Percentiles rank a stretch among this genome's conserved stretches.
Evolutionary conservation across 2,113 vertebrate genomes (phyloP).

Genomic region (Turnix velox): DNA sequence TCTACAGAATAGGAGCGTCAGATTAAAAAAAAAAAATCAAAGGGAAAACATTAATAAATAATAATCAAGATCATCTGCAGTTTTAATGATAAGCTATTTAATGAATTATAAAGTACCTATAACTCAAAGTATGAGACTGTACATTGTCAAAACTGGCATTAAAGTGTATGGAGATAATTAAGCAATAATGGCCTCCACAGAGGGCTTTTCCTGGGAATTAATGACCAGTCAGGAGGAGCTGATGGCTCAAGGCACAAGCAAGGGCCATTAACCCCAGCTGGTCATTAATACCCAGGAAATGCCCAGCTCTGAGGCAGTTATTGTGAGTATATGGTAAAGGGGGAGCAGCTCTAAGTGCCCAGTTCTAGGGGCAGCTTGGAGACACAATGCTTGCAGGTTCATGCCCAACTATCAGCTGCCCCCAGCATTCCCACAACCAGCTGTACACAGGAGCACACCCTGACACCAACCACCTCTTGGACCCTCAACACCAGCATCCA

Average conservation of each 20-base stretch:
- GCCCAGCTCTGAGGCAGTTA: slow-evolving; percentile 57
- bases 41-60: slow-evolving; percentile 71
- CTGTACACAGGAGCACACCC: neutral
- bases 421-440: neutral
- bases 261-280: slow-evolving; percentile 74
- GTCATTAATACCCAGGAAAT: slow-evolving; percentile 73
- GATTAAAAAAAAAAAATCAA: slow-evolving; percentile 31
- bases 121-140: slow-evolving; percentile 67
- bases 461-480: neutral
- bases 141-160: slow-evolving; percentile 74
- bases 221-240: slow-evolving; percentile 68
- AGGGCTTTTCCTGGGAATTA: slow-evolving; percentile 75
- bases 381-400: slow-evolving; percentile 19
- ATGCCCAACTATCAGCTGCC: neutral
- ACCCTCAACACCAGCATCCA: rapidly evolving
- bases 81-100: slow-evolving; percentile 71
- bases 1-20: neutral
- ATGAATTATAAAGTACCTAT: slow-evolving; percentile 72
- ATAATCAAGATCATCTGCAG: slow-evolving; percentile 71
- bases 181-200: slow-evolving; percentile 71
- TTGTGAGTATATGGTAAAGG: slow-evolving; percentile 45
- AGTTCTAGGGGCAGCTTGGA: slow-evolving; percentile 22
- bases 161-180: slow-evolving; percentile 76
- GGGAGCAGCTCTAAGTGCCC: slow-evolving; percentile 7
- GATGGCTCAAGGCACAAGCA: slow-evolving; percentile 71